Percentiles rank a stretch among this genome's conserved stretches.
Conservation (phyloP, 2,797 vertebrate species). For the Falco berigora region DNA sequence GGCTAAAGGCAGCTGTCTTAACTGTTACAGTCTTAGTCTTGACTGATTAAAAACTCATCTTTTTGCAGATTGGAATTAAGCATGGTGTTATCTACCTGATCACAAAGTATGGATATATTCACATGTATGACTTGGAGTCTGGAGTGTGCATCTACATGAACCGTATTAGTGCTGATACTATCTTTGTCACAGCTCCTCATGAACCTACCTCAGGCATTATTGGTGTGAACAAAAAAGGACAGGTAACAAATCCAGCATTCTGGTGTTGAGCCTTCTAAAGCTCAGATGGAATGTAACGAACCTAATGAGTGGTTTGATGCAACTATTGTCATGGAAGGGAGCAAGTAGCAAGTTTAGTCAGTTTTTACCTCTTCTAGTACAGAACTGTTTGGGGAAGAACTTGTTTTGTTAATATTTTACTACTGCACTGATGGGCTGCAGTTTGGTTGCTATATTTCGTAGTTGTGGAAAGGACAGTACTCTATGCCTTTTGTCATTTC, state of each 20-base stretch:
- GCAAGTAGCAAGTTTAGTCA: neutral
- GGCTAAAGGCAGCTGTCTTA: neutral
- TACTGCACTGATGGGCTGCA: neutral
- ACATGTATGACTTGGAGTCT: slow-evolving; percentile 91
- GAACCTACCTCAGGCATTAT: slow-evolving; percentile 92
- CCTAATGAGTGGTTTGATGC: neutral
- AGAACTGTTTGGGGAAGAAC: neutral
- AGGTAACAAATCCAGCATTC: slow-evolving; percentile 70
- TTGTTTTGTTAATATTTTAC: neutral
- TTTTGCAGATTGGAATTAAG: slow-evolving; percentile 83
- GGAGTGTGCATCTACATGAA: slow-evolving; percentile 95
- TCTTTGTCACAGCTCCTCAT: slow-evolving; percentile 90
- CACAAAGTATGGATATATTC: slow-evolving; percentile 93
- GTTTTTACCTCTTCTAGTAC: neutral
- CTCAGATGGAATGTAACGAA: neutral
- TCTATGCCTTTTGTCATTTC: neutral
- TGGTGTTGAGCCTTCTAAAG: neutral
- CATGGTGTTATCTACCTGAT: slow-evolving; percentile 92
- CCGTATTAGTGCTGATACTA: slow-evolving; percentile 89
- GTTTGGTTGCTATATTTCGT: neutral
- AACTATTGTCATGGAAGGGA: neutral
- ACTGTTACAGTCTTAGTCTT: neutral
- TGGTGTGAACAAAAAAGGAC: slow-evolving; percentile 94
- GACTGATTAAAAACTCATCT: neutral
- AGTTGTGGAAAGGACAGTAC: neutral